These are phyloP conservation scores for Orbicella faveolata DNA, from an alignment of 64 coral and sea anemone species.

Conservation along the genomic window DNA sequence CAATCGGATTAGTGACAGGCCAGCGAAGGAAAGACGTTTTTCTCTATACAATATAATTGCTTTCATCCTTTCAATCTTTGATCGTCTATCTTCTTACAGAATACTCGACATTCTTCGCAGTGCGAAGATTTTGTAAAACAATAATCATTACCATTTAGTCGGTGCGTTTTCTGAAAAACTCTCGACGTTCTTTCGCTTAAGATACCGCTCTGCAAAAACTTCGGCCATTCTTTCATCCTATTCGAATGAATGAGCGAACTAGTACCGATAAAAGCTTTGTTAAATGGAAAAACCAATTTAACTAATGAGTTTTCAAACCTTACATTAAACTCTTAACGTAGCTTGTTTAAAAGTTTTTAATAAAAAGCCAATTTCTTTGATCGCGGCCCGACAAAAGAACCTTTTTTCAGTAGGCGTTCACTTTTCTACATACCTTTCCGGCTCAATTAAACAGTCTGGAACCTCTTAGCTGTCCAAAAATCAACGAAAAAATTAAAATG, in stretches of 20 bases:
- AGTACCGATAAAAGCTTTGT: too few relatives aligned
- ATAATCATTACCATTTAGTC: not conserved
- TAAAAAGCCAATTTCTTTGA: not conserved
- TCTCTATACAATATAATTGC: not conserved
- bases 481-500: not conserved
- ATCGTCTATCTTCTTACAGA: not conserved
- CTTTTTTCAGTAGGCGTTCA: not conserved
- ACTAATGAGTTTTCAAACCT: too few relatives aligned
- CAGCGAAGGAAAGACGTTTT: not conserved
- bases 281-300: too few relatives aligned
- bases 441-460: not conserved
- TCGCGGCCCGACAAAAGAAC: slow-evolving; percentile 1
- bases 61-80: not conserved
- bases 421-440: not conserved
- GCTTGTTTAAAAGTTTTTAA: not conserved
- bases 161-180: not conserved
- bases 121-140: not conserved
- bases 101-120: not conserved
- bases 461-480: not conserved
- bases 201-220: too few relatives aligned
- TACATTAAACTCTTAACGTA: too few relatives aligned
- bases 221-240: too few relatives aligned
- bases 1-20: not conserved
- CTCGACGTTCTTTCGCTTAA: too few relatives aligned
- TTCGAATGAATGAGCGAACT: too few relatives aligned